A percentile compares a stretch with the other conserved stretches of the same genome.
Conservation (phyloP, 2,888 invertebrate genomes). For the Tetrapedia diversipes region DNA sequence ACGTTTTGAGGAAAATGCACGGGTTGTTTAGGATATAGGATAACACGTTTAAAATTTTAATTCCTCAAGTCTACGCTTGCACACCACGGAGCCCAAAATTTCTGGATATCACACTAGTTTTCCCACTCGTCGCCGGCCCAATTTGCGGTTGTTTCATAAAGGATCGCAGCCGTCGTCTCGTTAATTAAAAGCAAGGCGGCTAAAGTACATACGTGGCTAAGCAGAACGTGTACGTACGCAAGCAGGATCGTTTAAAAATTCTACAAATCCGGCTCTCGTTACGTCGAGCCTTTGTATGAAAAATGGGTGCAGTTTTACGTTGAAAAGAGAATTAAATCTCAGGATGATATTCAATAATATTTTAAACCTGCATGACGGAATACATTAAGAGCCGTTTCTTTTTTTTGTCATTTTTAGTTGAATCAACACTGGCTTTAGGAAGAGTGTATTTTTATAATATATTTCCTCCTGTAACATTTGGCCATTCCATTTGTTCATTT, state of each 20-base stretch:
- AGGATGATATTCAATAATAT: constrained; percentile 24
- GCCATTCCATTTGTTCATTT: too few species aligned
- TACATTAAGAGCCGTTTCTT: neutral
- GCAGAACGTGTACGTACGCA: neutral
- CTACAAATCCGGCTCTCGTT: constrained; percentile 12
- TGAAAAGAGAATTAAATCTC: neutral
- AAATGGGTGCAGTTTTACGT: neutral
- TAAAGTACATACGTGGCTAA: constrained; percentile 1
- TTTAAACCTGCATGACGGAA: constrained; percentile 1
- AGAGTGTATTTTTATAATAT: too few species aligned
- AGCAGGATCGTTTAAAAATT: constrained; percentile 27
- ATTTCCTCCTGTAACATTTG: too few species aligned
- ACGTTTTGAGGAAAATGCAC: neutral
- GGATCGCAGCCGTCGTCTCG: neutral
- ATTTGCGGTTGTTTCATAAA: constrained; percentile 21
- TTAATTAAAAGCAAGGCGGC: constrained; percentile 42
- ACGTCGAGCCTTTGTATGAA: constrained; percentile 13
- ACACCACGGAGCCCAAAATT: neutral
- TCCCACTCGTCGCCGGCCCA: neutral
- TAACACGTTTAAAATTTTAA: too few species aligned
- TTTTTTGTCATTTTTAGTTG: too few species aligned
- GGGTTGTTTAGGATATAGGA: neutral
- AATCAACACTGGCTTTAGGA: too few species aligned
- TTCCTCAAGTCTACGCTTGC: too few species aligned
- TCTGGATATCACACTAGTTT: neutral